Evolutionary conservation across 2,113 vertebrate genomes (phyloP).

Genomic region (Glaucomys volans): DNA sequence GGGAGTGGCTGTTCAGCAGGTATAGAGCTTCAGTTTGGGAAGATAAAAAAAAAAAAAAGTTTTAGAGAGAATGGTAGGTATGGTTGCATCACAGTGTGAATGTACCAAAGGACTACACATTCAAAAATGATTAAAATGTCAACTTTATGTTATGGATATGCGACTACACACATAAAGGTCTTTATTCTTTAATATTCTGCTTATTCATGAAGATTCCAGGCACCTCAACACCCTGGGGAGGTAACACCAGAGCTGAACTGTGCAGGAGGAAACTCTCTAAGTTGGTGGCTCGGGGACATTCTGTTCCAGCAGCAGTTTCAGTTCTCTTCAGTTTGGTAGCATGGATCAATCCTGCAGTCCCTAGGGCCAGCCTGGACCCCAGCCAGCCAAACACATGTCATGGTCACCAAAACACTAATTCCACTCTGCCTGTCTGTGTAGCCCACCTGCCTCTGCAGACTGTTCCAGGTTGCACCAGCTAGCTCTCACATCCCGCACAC

Average conservation of each 20-base stretch:
- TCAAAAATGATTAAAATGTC: not conserved
- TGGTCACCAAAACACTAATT: not conserved
- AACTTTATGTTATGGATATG: not conserved
- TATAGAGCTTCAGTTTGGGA: not conserved
- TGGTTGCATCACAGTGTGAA: not conserved
- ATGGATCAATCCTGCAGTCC: not conserved
- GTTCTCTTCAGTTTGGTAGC: not conserved
- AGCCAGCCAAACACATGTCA: not conserved
- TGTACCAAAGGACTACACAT: not conserved
- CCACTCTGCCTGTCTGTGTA: not conserved
- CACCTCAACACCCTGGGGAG: not conserved
- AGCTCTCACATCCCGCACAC: not conserved
- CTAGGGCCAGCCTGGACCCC: not conserved
- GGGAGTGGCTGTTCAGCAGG: not conserved
- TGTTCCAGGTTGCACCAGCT: not conserved
- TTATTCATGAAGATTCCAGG: not conserved
- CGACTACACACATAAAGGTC: not conserved
- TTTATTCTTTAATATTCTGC: not conserved
- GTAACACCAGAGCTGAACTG: not conserved
- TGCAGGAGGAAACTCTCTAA: not conserved
- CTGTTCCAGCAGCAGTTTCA: not conserved
- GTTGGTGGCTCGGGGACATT: not conserved
- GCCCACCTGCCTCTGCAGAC: not conserved
- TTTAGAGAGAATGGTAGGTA: not conserved
- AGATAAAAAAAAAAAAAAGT: not conserved